Base-by-base conservation (phyloP, 2,888 invertebrate species). In the Andrena bucephala region DNA sequence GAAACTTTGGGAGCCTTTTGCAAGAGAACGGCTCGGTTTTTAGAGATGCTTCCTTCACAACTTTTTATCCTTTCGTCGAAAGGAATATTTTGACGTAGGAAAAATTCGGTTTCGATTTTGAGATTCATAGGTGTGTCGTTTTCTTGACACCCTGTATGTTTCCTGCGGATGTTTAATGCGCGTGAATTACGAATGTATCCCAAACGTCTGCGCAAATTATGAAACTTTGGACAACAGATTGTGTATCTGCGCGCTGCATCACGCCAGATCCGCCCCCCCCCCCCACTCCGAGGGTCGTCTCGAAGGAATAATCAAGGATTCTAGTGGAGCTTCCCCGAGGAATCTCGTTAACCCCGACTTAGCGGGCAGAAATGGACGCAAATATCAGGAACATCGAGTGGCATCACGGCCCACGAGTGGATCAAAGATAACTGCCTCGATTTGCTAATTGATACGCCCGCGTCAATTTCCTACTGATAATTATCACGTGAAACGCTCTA, bases 311-410 rank as follows among this genome's bases (percentile, higher is more conserved):
- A 82, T 80, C 75, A 71, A 57, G 82, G 67, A 81, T 83, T 75
- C 60, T 72, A 16, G 67, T 33, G 50, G 50, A 63, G 63, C 67
- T 69, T 42, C 24, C 27, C 65, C 20, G 48, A 31, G 63, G 67
- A 75, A 80, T 84, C 82, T 71, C 82, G 78, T 75, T 82, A 68
- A 50, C 75, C 59, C 62, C 42, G 66, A 74, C 71, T 83, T 77
- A 78, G 71, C 74, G 50, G 73, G 67, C 66, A 57, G 74, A 69
- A 75, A 83, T 69, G 83, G 82, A 79, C 71, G 72, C 66, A 76
- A 82, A 82, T 76, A 83, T 83, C 84, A 72, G 68, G 68, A 72
- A 76, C 78, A 72, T 75, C 79, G 75, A 79, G 50, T 33, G 54
- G 72, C 72, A 67, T 78, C 68, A 54, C 77, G 54, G 52, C 59